phyloP scores from a whole-genome alignment of 2,888 invertebrate species.

The Rotaria macrura region DNA sequence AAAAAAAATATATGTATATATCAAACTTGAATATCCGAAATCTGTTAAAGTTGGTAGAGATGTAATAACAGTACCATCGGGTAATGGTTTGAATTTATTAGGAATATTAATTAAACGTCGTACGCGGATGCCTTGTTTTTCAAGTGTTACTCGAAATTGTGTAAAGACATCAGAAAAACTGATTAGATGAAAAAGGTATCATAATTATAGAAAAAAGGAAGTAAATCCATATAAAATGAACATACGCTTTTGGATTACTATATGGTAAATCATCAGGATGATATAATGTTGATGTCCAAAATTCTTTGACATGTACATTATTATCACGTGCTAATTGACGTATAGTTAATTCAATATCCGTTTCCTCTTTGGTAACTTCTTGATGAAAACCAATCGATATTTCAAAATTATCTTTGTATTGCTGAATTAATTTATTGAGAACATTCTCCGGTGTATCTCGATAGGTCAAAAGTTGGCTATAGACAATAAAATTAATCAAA shows the following conservation, averaged over 20 bases:
- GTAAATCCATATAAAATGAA: background rate
- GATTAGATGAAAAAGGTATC: background rate
- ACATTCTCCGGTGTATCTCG: slow-evolving; percentile 38
- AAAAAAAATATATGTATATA: background rate
- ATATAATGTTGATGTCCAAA: slow-evolving; percentile 41
- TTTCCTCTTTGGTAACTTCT: slow-evolving; percentile 42
- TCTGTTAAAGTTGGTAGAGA: background rate
- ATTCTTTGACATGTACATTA: background rate
- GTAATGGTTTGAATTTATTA: slow-evolving; percentile 39
- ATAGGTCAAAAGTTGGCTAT: slow-evolving; percentile 38
- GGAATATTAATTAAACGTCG: slow-evolving; percentile 38
- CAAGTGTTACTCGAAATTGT: slow-evolving; percentile 41
- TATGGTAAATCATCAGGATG: slow-evolving; percentile 42
- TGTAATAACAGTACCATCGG: slow-evolving; percentile 36
- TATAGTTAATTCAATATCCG: slow-evolving; percentile 39
- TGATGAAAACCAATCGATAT: slow-evolving; percentile 38
- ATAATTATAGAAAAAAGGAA: background rate
- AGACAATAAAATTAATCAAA: slow-evolving; percentile 25
- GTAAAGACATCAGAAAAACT: slow-evolving; percentile 43
- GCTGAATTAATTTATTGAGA: slow-evolving; percentile 39
- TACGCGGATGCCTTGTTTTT: slow-evolving; percentile 36
- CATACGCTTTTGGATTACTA: slow-evolving; percentile 37
- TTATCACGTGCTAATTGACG: background rate
- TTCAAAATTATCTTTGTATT: slow-evolving; percentile 37
- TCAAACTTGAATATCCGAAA: background rate